phyloP scores from a whole-genome alignment of 1,140 invertebrate species.

The Drosophila baimaii region DNA sequence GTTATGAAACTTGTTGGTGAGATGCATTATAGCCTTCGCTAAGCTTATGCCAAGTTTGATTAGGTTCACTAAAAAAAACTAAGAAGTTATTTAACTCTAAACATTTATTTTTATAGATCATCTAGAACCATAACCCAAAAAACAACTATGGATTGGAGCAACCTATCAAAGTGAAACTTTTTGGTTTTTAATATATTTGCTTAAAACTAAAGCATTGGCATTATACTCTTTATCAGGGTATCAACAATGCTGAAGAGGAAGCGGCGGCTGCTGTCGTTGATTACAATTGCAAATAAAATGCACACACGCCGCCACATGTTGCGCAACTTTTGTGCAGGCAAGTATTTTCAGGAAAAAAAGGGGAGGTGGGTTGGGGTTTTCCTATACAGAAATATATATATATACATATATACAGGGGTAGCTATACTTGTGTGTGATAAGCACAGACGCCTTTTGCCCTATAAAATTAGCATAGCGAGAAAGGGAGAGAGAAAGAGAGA shows the following conservation, averaged over 20 bases:
- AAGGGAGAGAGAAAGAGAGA: conserved; percentile 12
- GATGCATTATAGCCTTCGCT: not conserved
- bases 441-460: conserved; percentile 55
- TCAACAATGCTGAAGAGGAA: conserved; percentile 53
- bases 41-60: not conserved
- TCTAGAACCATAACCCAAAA: not conserved
- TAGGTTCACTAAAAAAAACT: not conserved
- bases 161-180: not conserved
- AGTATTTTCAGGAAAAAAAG: conserved; percentile 6
- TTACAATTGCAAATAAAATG: conserved; percentile 79
- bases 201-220: not conserved
- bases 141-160: not conserved
- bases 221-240: conserved; percentile 2
- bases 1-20: not conserved
- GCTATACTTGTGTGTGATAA: conserved; percentile 18
- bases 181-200: not conserved
- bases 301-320: conserved; percentile 64
- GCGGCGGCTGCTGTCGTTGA: conserved; percentile 47
- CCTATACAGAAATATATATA: conserved; percentile 17
- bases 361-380: conserved; percentile 13
- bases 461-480: conserved; percentile 64
- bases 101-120: not conserved
- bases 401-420: not conserved
- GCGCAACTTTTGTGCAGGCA: conserved; percentile 65
- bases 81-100: not conserved